A percentile compares a stretch with the other conserved stretches of the same genome.
Evolutionary conservation across 2,113 vertebrate species (phyloP).

Genomic region (Peromyscus leucopus): DNA sequence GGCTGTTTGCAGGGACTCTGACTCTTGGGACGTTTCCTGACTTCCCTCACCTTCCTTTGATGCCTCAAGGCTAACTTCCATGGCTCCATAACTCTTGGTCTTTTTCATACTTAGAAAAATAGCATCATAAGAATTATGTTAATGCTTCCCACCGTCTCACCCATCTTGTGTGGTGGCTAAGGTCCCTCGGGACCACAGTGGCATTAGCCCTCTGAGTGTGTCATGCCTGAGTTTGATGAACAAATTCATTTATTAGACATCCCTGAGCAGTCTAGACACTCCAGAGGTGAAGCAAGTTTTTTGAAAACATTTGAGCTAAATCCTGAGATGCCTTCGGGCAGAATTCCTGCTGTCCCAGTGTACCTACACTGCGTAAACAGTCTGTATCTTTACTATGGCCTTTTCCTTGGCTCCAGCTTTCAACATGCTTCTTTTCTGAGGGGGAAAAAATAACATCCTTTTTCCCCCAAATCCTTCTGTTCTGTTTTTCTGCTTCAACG

Average conservation of each 20-base stretch:
- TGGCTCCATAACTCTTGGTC: background rate
- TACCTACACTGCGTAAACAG: background rate
- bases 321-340: background rate
- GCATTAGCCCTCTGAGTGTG: background rate
- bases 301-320: background rate
- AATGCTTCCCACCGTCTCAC: no score
- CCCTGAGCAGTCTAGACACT: background rate
- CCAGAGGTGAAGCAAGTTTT: background rate
- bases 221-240: background rate
- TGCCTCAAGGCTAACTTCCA: background rate
- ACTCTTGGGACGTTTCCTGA: background rate
- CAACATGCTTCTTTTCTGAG: background rate
- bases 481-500: background rate
- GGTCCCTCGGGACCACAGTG: background rate
- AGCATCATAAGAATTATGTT: background rate
- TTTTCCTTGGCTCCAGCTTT: background rate
- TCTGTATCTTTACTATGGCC: background rate
- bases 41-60: no score
- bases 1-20: background rate
- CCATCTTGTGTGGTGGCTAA: background rate
- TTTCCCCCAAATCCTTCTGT: background rate
- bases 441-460: background rate
- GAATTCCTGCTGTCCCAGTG: background rate
- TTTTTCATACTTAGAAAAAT: background rate
- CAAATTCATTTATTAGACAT: background rate